These are phyloP conservation scores for Myotis findleyi DNA, from an alignment of 2,797 vertebrate genomes.

Conservation along the genomic window DNA sequence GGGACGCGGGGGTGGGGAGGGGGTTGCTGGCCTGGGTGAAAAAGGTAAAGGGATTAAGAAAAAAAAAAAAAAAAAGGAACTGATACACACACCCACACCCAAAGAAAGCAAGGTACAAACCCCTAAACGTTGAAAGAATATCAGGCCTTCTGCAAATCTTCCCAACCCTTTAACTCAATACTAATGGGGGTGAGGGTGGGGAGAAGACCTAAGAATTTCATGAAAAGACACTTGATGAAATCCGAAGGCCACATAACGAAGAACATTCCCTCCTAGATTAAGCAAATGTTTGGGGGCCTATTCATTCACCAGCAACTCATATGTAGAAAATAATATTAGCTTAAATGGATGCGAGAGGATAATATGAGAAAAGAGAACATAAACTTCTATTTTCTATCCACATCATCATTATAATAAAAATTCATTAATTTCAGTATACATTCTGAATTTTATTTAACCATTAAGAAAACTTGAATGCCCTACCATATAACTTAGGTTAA, in stretches of 20 bases:
- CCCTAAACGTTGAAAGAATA: not conserved
- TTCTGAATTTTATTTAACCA: slow-evolving; percentile 63
- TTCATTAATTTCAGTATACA: slow-evolving; percentile 57
- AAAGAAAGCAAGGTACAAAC: not conserved
- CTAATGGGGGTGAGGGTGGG: not conserved
- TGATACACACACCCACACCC: not conserved
- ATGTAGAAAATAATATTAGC: not conserved
- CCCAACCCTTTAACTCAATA: not conserved
- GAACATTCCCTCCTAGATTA: not conserved
- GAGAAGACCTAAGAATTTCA: not conserved
- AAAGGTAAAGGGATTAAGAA: not conserved
- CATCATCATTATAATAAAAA: slow-evolving; percentile 41
- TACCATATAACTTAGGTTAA: slow-evolving; percentile 52
- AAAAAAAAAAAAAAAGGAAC: not conserved
- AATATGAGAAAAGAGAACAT: not conserved
- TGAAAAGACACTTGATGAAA: not conserved
- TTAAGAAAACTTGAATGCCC: slow-evolving; percentile 55
- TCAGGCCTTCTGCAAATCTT: not conserved
- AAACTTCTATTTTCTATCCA: slow-evolving; percentile 27
- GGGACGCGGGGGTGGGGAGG: fast-evolving
- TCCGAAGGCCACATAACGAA: not conserved
- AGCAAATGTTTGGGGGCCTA: not conserved
- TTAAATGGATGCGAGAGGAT: not conserved
- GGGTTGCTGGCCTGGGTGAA: not conserved
- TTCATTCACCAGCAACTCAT: not conserved